phyloP scores from a whole-genome alignment of 2,113 vertebrate species.

The Alligator sinensis region DNA sequence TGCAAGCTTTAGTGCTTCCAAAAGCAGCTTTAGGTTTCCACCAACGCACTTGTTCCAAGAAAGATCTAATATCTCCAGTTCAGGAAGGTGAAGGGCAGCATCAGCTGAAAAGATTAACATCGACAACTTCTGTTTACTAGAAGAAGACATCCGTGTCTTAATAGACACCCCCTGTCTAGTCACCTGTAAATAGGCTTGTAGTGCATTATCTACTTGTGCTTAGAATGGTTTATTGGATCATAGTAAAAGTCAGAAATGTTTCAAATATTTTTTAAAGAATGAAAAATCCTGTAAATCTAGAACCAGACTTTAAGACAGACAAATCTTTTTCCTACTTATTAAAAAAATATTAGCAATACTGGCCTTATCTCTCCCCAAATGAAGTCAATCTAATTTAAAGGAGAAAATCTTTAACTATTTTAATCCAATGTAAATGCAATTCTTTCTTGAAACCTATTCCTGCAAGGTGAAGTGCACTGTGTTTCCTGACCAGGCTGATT shows the following conservation, averaged over 20 bases:
- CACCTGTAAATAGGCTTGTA: constrained; percentile 22
- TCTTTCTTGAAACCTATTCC: background rate
- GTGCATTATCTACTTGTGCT: background rate
- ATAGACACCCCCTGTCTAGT: constrained; percentile 47
- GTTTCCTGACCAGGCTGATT: background rate
- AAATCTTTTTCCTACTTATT: background rate
- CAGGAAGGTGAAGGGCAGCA: constrained; percentile 77
- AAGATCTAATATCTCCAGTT: constrained; percentile 84
- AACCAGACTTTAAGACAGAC: background rate
- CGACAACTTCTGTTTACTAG: constrained; percentile 62
- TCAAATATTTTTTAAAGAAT: background rate
- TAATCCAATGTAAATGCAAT: background rate
- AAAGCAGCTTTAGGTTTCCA: constrained; percentile 83
- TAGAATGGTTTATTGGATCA: background rate
- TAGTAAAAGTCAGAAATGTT: background rate
- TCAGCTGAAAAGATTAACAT: constrained; percentile 81
- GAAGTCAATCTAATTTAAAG: background rate
- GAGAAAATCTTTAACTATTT: constrained; percentile 6
- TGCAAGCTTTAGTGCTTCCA: constrained; percentile 80
- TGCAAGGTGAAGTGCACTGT: background rate
- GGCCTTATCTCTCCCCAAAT: background rate
- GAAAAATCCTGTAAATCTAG: background rate
- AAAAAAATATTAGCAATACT: background rate
- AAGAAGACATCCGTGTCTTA: constrained; percentile 40
- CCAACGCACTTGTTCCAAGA: constrained; percentile 94